Base-by-base conservation (phyloP, 2,113 vertebrate species). In the Nannospalax galili region DNA sequence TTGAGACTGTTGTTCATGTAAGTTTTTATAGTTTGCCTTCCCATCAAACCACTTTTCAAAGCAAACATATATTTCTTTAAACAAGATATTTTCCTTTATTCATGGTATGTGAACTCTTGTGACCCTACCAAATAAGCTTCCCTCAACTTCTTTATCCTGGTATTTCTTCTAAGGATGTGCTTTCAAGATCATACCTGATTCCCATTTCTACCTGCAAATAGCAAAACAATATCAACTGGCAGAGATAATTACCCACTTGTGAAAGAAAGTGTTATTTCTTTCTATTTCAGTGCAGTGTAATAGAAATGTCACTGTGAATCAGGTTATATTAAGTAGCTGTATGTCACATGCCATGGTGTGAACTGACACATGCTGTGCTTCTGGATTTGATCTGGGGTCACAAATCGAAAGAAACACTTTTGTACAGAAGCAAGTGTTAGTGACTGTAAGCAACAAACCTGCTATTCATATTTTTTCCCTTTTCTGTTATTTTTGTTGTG, bases 241-340 rank as follows among this genome's bases (percentile, higher is more conserved):
- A 98, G 95, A 97, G 95, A 98, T 98, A 98, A 98, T 98, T 98
- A 98, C 94, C 97, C 94, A 97, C 97, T 98, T 98, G 97, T 98
- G 97, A 98, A 98, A 97, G 93, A 95, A 97, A 97, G 97, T 97
- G 94, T 97, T 97, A 96, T 97, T 97, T 95, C 95, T 98, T 94
- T 96, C 88, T 97, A 96, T 64, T 88, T 84, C 88, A 94, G 92
- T 97, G 93, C 45, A 77, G 95, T 67, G 97, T 96, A 98, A 98
- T 96, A 97, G 95, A 98, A 97, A 98, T 97, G 97, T 98, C 98
- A 98, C 96, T 98, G 94, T 92, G 70, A 97, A 96, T 97, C 97
- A 96, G 97, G 95, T 82, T 98, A 97, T 96, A 98, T 98, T 98
- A 98, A 98, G 97, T 96, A 98, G 97, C 94, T 98, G 94, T 93